Evolutionary conservation across 2,888 invertebrate genomes (phyloP), one percentile per base, ranked within the genome.

Genomic region (Hymenopus coronatus): DNA sequence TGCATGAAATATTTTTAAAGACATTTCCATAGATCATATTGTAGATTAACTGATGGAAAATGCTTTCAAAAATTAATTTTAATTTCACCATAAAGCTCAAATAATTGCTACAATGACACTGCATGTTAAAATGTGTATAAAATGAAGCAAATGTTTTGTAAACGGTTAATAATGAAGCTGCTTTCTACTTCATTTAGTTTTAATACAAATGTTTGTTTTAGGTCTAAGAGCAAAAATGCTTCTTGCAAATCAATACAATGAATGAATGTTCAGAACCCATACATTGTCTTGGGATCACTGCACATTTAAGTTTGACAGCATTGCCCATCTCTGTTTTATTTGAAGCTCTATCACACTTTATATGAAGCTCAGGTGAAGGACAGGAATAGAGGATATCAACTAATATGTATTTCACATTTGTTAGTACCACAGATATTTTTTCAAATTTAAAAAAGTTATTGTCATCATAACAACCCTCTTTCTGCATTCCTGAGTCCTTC

Each of bases 381-480:
- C 40, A 87, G 81, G 40, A 70, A 40, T 82, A 87, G 82, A 87
- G 40, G 27, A 82, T 25, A 46, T 70, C 25, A 70, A 70, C 20
- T 87, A 70, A 15, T 85, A 81, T 30, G 15, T 33, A 28, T 82
- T 87, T 70, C 33, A n/a, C 82, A 30, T 81, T 86, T 27, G 3
- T 82, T 82, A 14, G 30, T 83, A 81, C 70, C 88, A 88, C 81
- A 82, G n/a, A 84, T 33, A 88, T 25, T 40, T 30, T 86, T 70
- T 27, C 82, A 82, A 27, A 27, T 84, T 84, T 54, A 88, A 88
- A 84, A 84, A 84, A 70, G 28, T 88, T 84, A 88, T 88, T 88
- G 88, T 88, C 84, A 82, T 70, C 70, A 28, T 54, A 70, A 54
- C 82, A 27, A 54, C 70, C 27, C 82, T 40, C 33, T 88, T 84